Evolutionary conservation across 2,113 vertebrate genomes (phyloP), one percentile per base, ranked within the genome.

Genomic region (Phrynocephalus versicolor): DNA sequence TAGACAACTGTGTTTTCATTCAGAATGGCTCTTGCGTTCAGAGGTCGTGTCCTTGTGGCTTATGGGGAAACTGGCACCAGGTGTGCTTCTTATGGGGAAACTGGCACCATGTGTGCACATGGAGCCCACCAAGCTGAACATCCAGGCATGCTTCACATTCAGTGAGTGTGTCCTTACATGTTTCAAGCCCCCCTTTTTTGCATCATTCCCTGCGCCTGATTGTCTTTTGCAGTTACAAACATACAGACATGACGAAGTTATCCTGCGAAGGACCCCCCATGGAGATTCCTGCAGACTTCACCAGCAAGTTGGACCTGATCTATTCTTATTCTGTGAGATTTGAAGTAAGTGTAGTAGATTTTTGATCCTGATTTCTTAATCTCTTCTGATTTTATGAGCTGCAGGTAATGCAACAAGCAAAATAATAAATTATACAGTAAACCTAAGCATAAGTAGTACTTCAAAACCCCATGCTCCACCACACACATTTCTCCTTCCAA

Each of bases 321-420:
- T 98, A 99, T 89, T 96, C 96, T 79, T 98, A 98, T 84, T 97
- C 97, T 3, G 96, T 99, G 83, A 92, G 86, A 41, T 98, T 98
- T 96, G 92, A 96, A 91, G 97, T 97, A 95, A 95, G 96, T 93
- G 71, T 86, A 62, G 62, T 18, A 64, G 14, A 30, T 2, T 70
- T 84, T 45, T 1, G 0, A 27, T 21, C 10, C 12, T 30, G 33
- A 60, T 15, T 35, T 23, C 21, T 33, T 62, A 7, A 78, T 37
- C 6, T 27, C 23, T 79, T 83, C 51, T 15, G 62, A n/a, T 76
- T 69, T 79, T 8, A 30, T 51, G 45, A 5, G 10, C 10, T 51
- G 45, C 45, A 51, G 45, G 45, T 51, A 6, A 51, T 51, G 45
- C 45, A 10, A 10, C 10, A n/a, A n/a, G n/a, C n/a, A n/a, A n/a